Base-by-base conservation (phyloP, 2,888 invertebrate species). In the Cheilosia impressa region DNA sequence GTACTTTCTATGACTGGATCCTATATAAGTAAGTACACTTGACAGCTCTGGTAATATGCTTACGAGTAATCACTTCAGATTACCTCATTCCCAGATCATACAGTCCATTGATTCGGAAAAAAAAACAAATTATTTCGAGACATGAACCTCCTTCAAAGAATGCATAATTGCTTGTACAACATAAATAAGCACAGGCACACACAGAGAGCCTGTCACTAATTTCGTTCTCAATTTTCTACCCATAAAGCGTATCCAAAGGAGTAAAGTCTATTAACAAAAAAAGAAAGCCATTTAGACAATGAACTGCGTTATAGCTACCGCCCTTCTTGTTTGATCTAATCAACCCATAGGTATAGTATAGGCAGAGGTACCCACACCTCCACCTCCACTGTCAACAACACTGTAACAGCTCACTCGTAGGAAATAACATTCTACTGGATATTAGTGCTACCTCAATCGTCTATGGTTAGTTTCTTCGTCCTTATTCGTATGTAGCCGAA, bases 391-490 rank as follows among this genome's bases (percentile, higher is more conserved):
- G 6, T n/a, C n/a, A 7, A 72, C 78, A 78, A 75, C 73, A 80
- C 84, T 80, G 4, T 38, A 80, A 66, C 84, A 80, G 69, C 75
- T 80, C 71, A 80, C 80, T 76, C 76, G 65, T 71, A 65, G 65
- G 71, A 76, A 84, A 71, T 76, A 27, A 27, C 27, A 80, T 84
- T 80, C 80, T 69, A 55, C 53, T 71, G 43, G 71, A 84, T 75
- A 84, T 84, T 69, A 79, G 73, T 73, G 72, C 69, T 22, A 1
- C 19, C 19, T 5, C 47, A 17, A 19, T 17, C 2, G 45, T 45
- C n/a, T 22, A 53, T 43, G 17, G 17, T 58, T 45, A 43, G 13
- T 13, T 45, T 45, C 45, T 38, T 66, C 55, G 43, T 73, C 38
- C 50, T 68, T 55, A 73, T 57, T 78, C 19, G 53, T 58, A 71